Conservation (phyloP, 1,140 invertebrate genomes). For the Aphaenogaster ashmeadi region DNA sequence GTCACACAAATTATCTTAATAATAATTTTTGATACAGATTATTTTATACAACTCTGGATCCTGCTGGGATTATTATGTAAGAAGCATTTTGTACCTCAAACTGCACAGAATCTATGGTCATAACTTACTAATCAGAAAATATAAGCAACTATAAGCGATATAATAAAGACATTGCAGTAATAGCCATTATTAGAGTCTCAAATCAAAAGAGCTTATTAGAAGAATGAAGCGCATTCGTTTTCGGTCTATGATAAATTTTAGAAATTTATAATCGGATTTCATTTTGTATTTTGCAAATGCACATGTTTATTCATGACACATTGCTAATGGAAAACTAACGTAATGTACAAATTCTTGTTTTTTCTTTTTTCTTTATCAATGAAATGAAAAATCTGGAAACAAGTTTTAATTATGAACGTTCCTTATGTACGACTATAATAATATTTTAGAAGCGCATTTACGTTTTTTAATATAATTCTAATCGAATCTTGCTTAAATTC, state of each 20-base stretch:
- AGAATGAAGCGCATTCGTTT: neutral
- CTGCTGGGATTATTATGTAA: conserved; percentile 60
- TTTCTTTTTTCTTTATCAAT: neutral
- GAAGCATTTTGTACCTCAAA: conserved; percentile 56
- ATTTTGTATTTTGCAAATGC: conserved; percentile 17
- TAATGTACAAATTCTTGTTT: conserved; percentile 26
- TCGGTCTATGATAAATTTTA: conserved; percentile 32
- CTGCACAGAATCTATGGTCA: conserved; percentile 67
- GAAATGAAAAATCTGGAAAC: neutral
- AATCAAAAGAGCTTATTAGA: conserved; percentile 65
- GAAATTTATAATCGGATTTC: conserved; percentile 20
- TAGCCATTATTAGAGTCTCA: conserved; percentile 44
- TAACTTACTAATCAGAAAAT: conserved; percentile 59
- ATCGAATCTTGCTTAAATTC: conserved; percentile 18
- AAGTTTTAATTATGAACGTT: conserved; percentile 16
- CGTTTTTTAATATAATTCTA: neutral
- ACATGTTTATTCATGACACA: neutral
- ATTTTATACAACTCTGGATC: conserved; percentile 58
- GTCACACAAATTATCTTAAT: conserved; percentile 55
- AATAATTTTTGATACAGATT: conserved; percentile 65
- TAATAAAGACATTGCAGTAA: conserved; percentile 36
- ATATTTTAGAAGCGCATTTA: neutral
- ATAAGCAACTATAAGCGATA: conserved; percentile 35
- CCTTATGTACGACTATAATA: conserved; percentile 14
- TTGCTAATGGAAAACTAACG: conserved; percentile 19